Evolutionary conservation across 2,888 invertebrate species (phyloP).

Genomic region (Cyclophora punctaria): DNA sequence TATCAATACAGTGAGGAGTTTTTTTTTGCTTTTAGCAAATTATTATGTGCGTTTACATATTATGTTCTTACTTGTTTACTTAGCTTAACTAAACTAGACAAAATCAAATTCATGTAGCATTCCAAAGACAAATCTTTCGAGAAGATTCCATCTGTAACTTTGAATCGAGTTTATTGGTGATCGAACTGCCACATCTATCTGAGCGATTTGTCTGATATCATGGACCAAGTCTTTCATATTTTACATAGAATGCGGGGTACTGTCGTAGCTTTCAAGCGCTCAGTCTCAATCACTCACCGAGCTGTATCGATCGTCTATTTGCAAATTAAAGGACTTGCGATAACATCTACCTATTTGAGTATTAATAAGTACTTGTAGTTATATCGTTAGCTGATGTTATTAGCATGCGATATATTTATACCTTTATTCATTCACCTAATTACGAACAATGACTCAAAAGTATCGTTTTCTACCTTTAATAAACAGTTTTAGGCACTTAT

Average conservation of each 20-base stretch:
- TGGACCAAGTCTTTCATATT: conserved; percentile 61
- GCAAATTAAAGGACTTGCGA: conserved; percentile 58
- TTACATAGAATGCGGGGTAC: conserved; percentile 68
- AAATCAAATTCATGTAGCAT: conserved; percentile 7
- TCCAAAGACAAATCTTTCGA: conserved; percentile 11
- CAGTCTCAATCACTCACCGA: conserved; percentile 64
- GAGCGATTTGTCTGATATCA: conserved; percentile 30
- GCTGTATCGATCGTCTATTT: conserved; percentile 51
- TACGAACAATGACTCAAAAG: neutral
- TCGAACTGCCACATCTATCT: conserved; percentile 46
- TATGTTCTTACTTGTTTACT: too few species aligned
- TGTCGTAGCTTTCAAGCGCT: conserved; percentile 53
- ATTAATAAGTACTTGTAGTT: conserved; percentile 10
- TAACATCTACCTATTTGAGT: conserved; percentile 31
- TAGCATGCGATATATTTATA: neutral
- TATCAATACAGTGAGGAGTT: too few species aligned
- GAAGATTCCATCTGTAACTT: conserved; percentile 15
- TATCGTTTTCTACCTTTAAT: too few species aligned
- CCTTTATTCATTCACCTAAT: neutral
- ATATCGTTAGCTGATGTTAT: too few species aligned
- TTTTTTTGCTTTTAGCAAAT: too few species aligned
- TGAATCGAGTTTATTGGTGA: conserved; percentile 14
- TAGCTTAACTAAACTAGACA: neutral
- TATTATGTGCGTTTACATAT: too few species aligned
- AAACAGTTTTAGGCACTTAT: too few species aligned